Evolutionary conservation across 2,797 vertebrate species (phyloP).

Genomic region (Periparus ater): DNA sequence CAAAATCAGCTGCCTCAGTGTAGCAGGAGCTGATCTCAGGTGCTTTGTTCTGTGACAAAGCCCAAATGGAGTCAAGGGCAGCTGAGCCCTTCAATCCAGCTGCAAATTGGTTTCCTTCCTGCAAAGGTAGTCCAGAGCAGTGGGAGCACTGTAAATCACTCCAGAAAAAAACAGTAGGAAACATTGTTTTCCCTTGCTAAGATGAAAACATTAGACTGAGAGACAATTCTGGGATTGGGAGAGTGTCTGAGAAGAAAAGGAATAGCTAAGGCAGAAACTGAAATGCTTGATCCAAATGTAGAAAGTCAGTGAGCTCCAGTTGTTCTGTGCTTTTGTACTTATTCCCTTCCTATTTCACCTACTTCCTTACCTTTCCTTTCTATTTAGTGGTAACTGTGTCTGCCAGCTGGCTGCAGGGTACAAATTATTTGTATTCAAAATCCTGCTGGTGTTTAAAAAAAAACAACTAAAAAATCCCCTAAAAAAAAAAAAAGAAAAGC

Average conservation of each 20-base stretch:
- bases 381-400: background rate
- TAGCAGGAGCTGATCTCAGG: background rate
- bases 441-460: background rate
- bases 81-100: background rate
- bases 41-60: slow-evolving; percentile 3
- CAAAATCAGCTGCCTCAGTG: background rate
- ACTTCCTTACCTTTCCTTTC: background rate
- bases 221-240: background rate
- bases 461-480: background rate
- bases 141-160: background rate
- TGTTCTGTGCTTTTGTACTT: background rate
- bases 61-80: background rate
- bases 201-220: background rate
- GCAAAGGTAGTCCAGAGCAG: background rate
- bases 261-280: background rate
- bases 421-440: background rate
- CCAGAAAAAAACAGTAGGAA: background rate
- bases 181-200: background rate
- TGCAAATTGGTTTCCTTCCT: background rate
- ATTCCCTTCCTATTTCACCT: background rate
- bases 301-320: background rate
- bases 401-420: background rate
- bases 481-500: too few species aligned
- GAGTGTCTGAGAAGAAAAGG: background rate
- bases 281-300: background rate